Conservation (phyloP, 2,113 vertebrate species). For the Phaethornis superciliosus region DNA sequence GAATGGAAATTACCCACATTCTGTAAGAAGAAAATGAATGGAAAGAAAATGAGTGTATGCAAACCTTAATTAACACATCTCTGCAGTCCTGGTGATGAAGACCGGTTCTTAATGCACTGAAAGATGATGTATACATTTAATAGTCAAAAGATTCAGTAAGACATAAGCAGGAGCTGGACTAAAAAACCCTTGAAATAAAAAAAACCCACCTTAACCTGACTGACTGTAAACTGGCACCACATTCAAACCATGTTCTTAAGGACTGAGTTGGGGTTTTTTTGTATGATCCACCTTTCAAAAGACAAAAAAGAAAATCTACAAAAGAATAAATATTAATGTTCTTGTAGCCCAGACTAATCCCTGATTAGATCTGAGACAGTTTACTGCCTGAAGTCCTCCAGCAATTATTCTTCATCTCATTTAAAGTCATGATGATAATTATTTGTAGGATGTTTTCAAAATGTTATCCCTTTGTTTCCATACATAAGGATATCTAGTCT, state of each 20-base stretch:
- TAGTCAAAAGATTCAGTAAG: not conserved
- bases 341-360: not conserved
- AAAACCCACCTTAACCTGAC: not conserved
- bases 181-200: too few relatives aligned
- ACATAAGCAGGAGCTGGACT: not conserved
- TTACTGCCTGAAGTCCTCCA: not conserved
- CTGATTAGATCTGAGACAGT: not conserved
- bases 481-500: not conserved
- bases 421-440: not conserved
- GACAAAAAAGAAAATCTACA: not conserved
- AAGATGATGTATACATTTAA: not conserved
- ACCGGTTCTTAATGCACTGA: not conserved
- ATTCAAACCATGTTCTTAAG: not conserved
- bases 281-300: not conserved
- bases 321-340: not conserved
- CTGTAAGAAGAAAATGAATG: not conserved
- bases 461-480: not conserved
- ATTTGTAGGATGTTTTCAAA: not conserved
- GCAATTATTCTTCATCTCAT: not conserved
- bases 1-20: not conserved
- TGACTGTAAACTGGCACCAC: not conserved
- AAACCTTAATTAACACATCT: not conserved
- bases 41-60: accelerated
- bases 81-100: not conserved
- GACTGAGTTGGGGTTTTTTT: not conserved